Percentiles rank a stretch among this genome's conserved stretches.
These are phyloP conservation scores for Catamblyrhynchus diadema DNA, from an alignment of 2,797 vertebrate genomes.

Conservation along the genomic window DNA sequence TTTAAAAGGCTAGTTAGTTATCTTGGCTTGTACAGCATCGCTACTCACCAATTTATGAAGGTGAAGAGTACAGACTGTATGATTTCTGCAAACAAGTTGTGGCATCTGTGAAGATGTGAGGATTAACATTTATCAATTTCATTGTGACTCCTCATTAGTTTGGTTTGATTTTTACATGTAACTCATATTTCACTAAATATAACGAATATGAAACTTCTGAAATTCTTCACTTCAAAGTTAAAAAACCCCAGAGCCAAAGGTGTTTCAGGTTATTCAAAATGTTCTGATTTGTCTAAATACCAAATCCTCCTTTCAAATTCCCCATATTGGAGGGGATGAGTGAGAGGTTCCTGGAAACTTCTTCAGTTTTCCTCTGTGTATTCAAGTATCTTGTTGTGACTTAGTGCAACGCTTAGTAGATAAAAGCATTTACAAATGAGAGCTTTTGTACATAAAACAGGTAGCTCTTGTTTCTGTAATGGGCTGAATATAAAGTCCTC, in stretches of 20 bases:
- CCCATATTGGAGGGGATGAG: fast-evolving
- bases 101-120: background rate
- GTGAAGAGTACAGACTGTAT: background rate
- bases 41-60: background rate
- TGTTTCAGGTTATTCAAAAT: background rate
- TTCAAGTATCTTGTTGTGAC: background rate
- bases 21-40: background rate
- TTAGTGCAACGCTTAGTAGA: background rate
- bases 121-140: background rate
- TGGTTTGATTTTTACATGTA: background rate
- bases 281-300: background rate
- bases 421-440: background rate
- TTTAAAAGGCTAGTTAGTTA: background rate
- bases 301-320: background rate
- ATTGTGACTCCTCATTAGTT: background rate
- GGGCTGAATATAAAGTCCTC: background rate
- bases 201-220: background rate
- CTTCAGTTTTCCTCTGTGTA: background rate
- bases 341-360: background rate
- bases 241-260: background rate
- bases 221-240: background rate
- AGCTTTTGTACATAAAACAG: background rate
- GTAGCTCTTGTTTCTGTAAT: background rate
- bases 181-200: background rate
- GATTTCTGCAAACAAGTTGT: background rate